Base-by-base conservation (phyloP, 2,888 invertebrate species). In the Meteorus colon region DNA sequence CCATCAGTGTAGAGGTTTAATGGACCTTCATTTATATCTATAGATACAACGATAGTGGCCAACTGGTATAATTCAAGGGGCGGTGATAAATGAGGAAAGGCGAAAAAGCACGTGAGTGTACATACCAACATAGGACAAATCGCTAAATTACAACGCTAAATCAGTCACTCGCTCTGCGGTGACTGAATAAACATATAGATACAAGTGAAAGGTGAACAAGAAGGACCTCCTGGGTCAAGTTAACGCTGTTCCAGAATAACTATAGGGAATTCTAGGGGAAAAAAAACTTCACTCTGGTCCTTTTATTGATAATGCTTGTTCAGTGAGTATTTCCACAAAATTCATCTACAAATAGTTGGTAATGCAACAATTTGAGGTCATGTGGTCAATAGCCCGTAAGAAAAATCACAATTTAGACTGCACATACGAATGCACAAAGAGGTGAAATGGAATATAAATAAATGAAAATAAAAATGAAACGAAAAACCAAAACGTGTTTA, bases 401-500 rank as follows among this genome's bases (percentile, higher is more conserved):
- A 62, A 62, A 62, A 62, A 62, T 29, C 27, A 24, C 4, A 48
- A 31, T 65, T 31, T 34, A 48, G 31, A 55, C 24, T 70, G 10
- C 10, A 55, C 48, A 48, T 55, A 55, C 19, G 55, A 19, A 55
- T 19, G n/a, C n/a, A 55, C 16, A 59, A 67, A 55, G 41, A 59
- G 31, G 69, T 12, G 10, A 27, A 74, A 31, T 27, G 41, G 55
- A 73, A 62, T 55, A 16, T 10, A 73, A 65, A 27, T 19, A 48
- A 48, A 31, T 65, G 10, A 45, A 48, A 68, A 24, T 60, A 59
- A 66, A 73, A 78, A 45, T 65, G 55, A 70, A 74, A 78, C 77
- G 63, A 74, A 76, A 77, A 78, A 75, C 59, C 74, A 73, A 74
- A 77, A 81, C 81, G 79, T 79, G 81, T 72, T 45, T 16, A 67